Evolutionary conservation across 1,140 invertebrate genomes (phyloP), one percentile per base, ranked within the genome.

Genomic region (Tetranychus urticae): DNA sequence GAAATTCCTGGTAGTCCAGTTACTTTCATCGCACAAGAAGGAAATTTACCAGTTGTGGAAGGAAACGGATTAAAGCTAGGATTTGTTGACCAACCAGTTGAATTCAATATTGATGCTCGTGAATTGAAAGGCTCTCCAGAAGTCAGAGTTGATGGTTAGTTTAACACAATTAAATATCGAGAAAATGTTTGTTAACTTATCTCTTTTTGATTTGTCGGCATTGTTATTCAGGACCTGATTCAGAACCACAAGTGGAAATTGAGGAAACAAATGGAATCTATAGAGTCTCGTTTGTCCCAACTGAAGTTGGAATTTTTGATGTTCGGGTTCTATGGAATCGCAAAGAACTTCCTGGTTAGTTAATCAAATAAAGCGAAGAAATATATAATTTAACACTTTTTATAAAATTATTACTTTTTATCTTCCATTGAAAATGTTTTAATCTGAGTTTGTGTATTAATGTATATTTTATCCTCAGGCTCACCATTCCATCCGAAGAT

Each of bases 401-500:
- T 23, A 0, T 23, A 23, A 23, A 23, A 23, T 23, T 23, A 23
- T 23, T 23, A 23, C 23, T 23, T 23, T 42, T 10, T 6, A 42
- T 42, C 39, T 42, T 6, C 39, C 39, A 5, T 42, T 5, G 39
- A 42, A 42, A 42, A 42, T 42, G 5, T 42, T 42, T 10, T 10
- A 42, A 42, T 42, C 10, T 42, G 10, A 23, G 23, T 23, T 23
- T 23, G 0, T 23, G 5, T 10, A 42, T 6, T 42, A 42, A 42
- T 42, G 5, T 42, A 42, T 42, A 6, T 42, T 10, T 23, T 42
- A 6, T 42, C 39, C 39, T 71, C 73, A 66, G 82, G 82, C 39
- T 83, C 80, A 61, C 83, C 83, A 0, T 85, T 81, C 74, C 78
- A 81, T 68, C 81, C 83, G 1, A 77, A 78, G 63, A 78, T 86